Base-by-base conservation (phyloP, 2,113 vertebrate species). In the Callopanchax toddi region DNA sequence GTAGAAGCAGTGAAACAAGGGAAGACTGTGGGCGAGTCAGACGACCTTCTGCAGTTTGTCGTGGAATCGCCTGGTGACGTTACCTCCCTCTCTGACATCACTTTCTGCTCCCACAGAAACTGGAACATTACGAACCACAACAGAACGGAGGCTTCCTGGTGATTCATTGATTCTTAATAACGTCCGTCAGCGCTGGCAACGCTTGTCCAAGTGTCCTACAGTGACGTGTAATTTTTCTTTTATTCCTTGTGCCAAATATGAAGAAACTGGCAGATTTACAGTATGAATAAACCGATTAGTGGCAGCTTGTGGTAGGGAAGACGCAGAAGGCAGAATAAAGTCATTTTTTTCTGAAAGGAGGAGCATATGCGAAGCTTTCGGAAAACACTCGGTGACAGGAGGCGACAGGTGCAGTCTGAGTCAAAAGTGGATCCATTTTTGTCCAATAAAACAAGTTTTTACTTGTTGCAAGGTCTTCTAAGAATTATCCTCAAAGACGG, bases 61-160 rank as follows among this genome's bases (percentile, higher is more conserved):
- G 2, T 60, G 84, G 76, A 86, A 60, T 86, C 68, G 64, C 70
- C 54, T 22, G 16, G 20, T 84, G 80, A 85, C 64, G 78, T 60
- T 63, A 70, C 71, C 66, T 65, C 49, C 43, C 22, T 57, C 16
- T 44, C 34, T 77, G 68, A 66, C 80, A 71, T 79, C 75, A 79
- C 42, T 15, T 15, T 0, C 17, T 13, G 5, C 54, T 34, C 65
- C 64, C 16, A 22, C 32, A 37, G 42, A 20, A 8, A 23, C 45
- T 37, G 45, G 67, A 40, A 32, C 44, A 53, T 42, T 70, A 18
- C 6, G 44, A 20, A 7, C 51, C 49, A 42, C 4, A 51, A 22
- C 49, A 50, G 26, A 61, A 25, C 8, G 12, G 60, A 59, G 49
- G 37, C 82, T 82, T 82, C 65, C 64, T 79, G 60, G 29, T 84